These are phyloP conservation scores for Sardina pilchardus DNA, from an alignment of 2,113 vertebrate species.

Conservation along the genomic window DNA sequence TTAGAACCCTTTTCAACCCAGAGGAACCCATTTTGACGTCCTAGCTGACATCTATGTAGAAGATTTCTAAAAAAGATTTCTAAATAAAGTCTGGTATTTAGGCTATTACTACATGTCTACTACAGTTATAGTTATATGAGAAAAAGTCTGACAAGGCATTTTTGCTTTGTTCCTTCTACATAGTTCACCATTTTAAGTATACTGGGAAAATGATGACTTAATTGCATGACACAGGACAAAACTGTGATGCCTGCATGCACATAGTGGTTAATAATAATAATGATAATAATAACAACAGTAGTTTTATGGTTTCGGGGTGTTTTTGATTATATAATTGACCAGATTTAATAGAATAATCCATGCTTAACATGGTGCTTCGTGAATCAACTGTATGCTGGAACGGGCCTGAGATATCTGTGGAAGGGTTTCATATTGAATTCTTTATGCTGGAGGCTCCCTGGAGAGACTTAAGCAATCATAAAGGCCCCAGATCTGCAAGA, in stretches of 20 bases:
- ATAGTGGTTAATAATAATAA: neutral
- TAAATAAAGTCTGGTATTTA: no score
- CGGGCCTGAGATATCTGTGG: neutral
- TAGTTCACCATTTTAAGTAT: neutral
- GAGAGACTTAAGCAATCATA: neutral
- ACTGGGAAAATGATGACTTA: neutral
- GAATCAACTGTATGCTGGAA: slow-evolving; percentile 1
- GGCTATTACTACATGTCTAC: no score
- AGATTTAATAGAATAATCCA: neutral
- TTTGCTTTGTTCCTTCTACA: neutral
- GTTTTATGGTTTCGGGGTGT: no score
- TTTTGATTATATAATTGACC: neutral
- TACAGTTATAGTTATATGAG: no score
- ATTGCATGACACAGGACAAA: neutral
- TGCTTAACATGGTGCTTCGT: neutral
- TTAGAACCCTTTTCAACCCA: neutral
- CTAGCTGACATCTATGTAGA: no score
- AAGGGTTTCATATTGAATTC: neutral
- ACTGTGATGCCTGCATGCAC: no score
- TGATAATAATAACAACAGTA: neutral
- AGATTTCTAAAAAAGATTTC: no score
- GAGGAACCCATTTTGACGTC: neutral
- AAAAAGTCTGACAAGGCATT: neutral
- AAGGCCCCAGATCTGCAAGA: neutral
- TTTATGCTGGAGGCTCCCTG: neutral